phyloP scores from a whole-genome alignment of 2,797 vertebrate species.

The Pipistrellus pygmaeus region DNA sequence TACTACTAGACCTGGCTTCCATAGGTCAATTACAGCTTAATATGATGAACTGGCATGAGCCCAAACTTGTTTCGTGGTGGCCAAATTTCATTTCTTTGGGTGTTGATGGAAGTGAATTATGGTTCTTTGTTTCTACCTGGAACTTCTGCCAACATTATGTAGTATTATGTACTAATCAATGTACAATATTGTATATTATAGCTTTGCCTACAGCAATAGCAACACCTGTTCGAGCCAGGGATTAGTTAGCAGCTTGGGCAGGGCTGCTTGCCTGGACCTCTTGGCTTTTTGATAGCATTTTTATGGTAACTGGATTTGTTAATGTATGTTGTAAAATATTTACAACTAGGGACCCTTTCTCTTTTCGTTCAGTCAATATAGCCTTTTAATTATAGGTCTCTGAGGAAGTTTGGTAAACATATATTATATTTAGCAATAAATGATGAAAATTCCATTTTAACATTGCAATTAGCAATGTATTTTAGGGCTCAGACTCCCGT shows the following conservation, averaged over 20 bases:
- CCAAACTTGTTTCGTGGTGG: conserved; percentile 30
- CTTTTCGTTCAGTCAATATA: not conserved
- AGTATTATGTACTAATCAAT: not conserved
- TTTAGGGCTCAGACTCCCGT: not conserved
- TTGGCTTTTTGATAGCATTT: conserved; percentile 6
- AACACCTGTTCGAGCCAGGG: not conserved
- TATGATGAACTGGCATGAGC: conserved; percentile 60
- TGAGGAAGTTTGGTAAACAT: conserved; percentile 9
- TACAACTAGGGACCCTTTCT: not conserved
- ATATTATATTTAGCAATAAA: not conserved
- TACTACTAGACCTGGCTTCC: conserved; percentile 31
- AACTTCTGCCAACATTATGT: conserved; percentile 17
- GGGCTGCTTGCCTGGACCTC: not conserved
- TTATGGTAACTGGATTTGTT: conserved; percentile 30
- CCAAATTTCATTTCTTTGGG: conserved; percentile 65
- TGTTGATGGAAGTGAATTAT: conserved; percentile 50
- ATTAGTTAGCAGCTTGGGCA: not conserved
- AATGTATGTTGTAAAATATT: conserved; percentile 28
- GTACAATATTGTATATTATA: not conserved
- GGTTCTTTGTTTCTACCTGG: conserved; percentile 44
- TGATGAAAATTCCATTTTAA: not conserved
- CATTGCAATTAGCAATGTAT: conserved; percentile 9
- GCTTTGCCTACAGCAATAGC: not conserved
- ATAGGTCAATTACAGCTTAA: conserved; percentile 12
- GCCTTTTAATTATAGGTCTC: not conserved